Percentiles rank a stretch among this genome's conserved stretches.
phyloP scores from a whole-genome alignment of 1,140 invertebrate genomes.

The Macrobrachium nipponense region DNA sequence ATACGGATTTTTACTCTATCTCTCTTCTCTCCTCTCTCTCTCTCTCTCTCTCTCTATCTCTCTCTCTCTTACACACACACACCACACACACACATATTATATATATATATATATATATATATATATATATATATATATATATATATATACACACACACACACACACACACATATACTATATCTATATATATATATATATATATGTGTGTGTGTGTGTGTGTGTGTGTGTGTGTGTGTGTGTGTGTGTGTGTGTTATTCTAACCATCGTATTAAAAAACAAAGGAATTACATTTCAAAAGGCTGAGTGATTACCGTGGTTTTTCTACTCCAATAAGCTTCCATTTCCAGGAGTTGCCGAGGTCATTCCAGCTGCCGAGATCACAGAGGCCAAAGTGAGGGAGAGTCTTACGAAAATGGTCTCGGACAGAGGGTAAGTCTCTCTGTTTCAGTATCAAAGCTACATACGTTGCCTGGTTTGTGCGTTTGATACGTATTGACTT shows the following conservation, averaged over 20 bases:
- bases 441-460: neutral
- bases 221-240: neutral
- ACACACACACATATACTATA: neutral
- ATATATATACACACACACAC: neutral
- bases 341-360: neutral
- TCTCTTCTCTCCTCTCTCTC: no score
- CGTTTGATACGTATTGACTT: no score
- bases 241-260: neutral
- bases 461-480: no score
- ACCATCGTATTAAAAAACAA: neutral
- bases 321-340: neutral
- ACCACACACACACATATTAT: no score
- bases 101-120: conserved; percentile 7
- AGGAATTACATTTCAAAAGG: neutral
- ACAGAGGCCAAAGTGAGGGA: neutral
- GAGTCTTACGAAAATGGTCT: neutral
- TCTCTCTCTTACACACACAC: no score
- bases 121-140: conserved; percentile 1
- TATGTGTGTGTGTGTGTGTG: neutral
- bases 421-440: conserved; percentile 12
- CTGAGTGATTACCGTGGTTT: neutral
- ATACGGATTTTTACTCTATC: no score
- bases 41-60: no score
- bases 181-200: neutral
- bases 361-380: neutral